Evolutionary conservation across 2,888 invertebrate species (phyloP), one percentile per base, ranked within the genome.

Genomic region (Phalangium opilio): DNA sequence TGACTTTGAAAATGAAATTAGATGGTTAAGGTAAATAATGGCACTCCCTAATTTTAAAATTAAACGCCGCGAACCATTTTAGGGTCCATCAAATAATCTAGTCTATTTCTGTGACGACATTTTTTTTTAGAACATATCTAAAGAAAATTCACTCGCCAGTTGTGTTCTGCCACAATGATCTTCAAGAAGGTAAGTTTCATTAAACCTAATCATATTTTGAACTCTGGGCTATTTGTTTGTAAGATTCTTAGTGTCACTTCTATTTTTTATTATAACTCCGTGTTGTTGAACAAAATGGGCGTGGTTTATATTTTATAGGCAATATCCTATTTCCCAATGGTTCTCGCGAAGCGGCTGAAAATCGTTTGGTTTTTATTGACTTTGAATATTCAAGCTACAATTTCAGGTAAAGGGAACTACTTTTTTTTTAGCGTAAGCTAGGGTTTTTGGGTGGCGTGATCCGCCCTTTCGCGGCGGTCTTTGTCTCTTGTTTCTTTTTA

Each of bases 321-420:
- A 66, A 66, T 53, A 66, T 66, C 49, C 56, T 66, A 10, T 53
- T 64, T 14, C 60, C 49, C 3, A 68, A 71, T 54, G 73, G 70
- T 41, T 60, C 61, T 19, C 41, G 56, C 44, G 57, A 59, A 21
- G 50, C 58, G n/a, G 49, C 54, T 50, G 59, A 67, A 56, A 60
- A 65, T 55, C 51, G 55, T 55, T 66, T 87, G 32, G 79, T 83
- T 15, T 71, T 87, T 19, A 87, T 86, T 61, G 93, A 93, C 65
- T 93, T 86, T 63, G 91, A 93, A 67, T 93, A 91, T 64, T 90
- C 90, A 65, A 83, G 90, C 0, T 93, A 93, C 67, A 91, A 93
- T 64, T 84, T 85, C 64, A 73, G 67, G 65, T 64, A 45, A n/a
- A n/a, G n/a, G n/a, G n/a, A n/a, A n/a, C n/a, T 27, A 27, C 5